Evolutionary conservation across 2,113 vertebrate species (phyloP).

Genomic region (Siniperca knerii): DNA sequence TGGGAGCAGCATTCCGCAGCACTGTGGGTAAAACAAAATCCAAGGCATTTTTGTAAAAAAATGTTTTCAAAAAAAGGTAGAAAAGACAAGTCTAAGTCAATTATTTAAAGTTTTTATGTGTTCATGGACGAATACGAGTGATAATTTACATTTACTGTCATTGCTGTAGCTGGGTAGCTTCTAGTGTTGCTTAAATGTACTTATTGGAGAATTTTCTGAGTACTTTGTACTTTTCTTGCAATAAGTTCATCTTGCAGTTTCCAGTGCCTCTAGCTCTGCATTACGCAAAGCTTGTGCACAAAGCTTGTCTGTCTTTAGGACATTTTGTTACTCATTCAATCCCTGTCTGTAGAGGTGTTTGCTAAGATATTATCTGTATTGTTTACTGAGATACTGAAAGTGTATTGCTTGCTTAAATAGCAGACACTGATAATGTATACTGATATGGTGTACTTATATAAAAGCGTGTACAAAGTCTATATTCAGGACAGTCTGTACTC

Average conservation of each 20-base stretch:
- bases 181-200: no score
- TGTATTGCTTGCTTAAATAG: background rate
- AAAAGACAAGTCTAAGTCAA: no score
- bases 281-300: background rate
- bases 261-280: conserved; percentile 1
- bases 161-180: no score
- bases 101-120: no score
- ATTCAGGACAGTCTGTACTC: background rate
- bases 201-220: background rate
- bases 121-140: no score
- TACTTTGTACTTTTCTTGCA: background rate
- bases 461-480: background rate
- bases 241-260: background rate
- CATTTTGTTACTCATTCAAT: background rate
- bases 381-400: background rate
- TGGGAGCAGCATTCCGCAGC: background rate
- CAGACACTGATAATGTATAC: background rate
- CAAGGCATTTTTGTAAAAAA: no score
- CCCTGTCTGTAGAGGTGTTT: background rate
- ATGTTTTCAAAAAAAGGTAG: no score
- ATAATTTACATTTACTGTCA: no score
- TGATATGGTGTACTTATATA: background rate
- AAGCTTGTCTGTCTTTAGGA: background rate
- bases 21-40: background rate
- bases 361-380: background rate